Evolutionary conservation across 2,888 invertebrate genomes (phyloP).

Genomic region (Heteromurus nitidus): DNA sequence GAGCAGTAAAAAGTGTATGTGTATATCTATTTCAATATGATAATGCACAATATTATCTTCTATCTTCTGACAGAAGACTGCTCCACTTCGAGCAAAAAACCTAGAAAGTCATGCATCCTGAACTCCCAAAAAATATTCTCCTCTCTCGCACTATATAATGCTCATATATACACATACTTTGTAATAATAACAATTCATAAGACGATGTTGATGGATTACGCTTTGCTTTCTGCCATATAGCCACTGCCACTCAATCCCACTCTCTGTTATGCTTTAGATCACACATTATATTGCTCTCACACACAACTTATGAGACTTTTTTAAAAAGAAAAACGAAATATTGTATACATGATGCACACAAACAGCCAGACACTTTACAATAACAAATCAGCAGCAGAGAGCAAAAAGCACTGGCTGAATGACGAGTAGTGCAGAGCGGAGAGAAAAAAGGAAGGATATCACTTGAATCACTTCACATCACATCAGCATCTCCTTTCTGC

Average conservation of each 20-base stretch:
- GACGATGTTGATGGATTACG: slow-evolving; percentile 40
- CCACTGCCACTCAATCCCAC: slow-evolving; percentile 12
- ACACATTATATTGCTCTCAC: slow-evolving; percentile 39
- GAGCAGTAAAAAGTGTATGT: too few species aligned
- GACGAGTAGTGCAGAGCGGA: slow-evolving; percentile 7
- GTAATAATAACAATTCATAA: slow-evolving; percentile 20
- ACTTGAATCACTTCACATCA: too few species aligned
- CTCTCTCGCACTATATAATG: too few species aligned
- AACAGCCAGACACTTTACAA: slow-evolving; percentile 50
- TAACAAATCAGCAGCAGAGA: slow-evolving; percentile 39
- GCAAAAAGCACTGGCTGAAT: slow-evolving; percentile 1
- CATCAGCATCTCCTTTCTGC: slow-evolving; percentile 11
- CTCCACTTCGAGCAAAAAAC: slow-evolving; percentile 46
- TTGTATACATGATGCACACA: too few species aligned
- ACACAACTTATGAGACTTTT: slow-evolving; percentile 24
- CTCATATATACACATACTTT: slow-evolving; percentile 33
- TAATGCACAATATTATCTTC: too few species aligned
- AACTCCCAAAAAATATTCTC: slow-evolving; percentile 32
- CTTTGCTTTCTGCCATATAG: too few species aligned
- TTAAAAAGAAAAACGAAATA: too few species aligned
- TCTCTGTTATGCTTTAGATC: slow-evolving; percentile 33
- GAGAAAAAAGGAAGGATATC: slow-evolving; percentile 54
- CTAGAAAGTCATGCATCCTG: slow-evolving; percentile 57
- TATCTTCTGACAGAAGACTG: slow-evolving; percentile 26
- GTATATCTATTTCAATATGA: too few species aligned